phyloP scores from a whole-genome alignment of 2,797 vertebrate species.

The Channallabes apus region DNA sequence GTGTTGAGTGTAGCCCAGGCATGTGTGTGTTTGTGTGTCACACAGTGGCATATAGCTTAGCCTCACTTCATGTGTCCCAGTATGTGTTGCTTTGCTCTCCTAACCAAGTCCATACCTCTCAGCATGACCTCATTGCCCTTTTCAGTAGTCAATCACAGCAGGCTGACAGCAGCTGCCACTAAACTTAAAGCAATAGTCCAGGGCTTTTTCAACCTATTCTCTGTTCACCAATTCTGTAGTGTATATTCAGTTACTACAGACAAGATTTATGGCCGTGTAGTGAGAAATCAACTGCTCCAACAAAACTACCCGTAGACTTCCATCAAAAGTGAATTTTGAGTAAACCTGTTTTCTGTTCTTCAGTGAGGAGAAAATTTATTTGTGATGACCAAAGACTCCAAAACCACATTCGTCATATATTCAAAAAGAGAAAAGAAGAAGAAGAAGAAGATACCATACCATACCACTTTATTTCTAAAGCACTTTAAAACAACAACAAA shows the following conservation, averaged over 20 bases:
- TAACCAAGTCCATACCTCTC: slow-evolving; percentile 32
- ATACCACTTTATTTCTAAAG: too few relatives aligned
- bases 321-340: neutral
- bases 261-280: neutral
- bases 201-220: neutral
- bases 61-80: slow-evolving; percentile 41
- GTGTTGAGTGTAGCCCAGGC: slow-evolving; percentile 19
- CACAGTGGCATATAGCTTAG: slow-evolving; percentile 46
- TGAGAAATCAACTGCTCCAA: neutral
- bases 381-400: neutral
- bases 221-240: neutral
- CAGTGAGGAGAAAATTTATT: neutral
- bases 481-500: too few relatives aligned
- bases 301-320: neutral
- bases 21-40: slow-evolving; percentile 40
- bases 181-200: slow-evolving; percentile 27
- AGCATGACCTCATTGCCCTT: slow-evolving; percentile 51
- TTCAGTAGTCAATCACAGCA: slow-evolving; percentile 37
- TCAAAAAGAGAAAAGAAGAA: neutral
- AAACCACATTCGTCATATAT: slow-evolving; percentile 15
- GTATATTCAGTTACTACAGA: neutral
- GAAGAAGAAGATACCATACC: neutral
- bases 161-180: slow-evolving; percentile 15
- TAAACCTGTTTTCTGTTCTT: neutral
- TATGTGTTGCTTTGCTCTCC: slow-evolving; percentile 36